Percentiles rank a stretch among this genome's conserved stretches.
Conservation (phyloP, 37 sponge, comb jelly and placozoan genomes). For the Tethya wilhelma region DNA sequence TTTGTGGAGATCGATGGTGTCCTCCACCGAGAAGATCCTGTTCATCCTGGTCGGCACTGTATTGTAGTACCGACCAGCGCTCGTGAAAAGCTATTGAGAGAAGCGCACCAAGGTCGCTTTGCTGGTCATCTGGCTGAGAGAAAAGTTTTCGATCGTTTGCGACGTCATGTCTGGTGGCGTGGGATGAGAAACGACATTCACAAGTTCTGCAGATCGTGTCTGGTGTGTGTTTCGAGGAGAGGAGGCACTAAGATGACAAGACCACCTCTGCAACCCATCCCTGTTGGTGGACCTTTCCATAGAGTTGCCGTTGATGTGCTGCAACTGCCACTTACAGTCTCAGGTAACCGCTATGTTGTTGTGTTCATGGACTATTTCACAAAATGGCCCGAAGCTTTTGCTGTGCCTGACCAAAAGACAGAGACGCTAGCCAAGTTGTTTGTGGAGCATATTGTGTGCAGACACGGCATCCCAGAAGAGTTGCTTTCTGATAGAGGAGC, state of each 20-base stretch:
- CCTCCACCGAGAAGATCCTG: slow-evolving; percentile 5
- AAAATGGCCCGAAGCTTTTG: slow-evolving; percentile 73
- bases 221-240: slow-evolving; percentile 37
- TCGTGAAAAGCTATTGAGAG: neutral
- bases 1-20: neutral
- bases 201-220: slow-evolving; percentile 39
- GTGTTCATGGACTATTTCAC: slow-evolving; percentile 71
- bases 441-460: slow-evolving; percentile 27
- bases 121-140: slow-evolving; percentile 42
- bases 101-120: slow-evolving; percentile 31
- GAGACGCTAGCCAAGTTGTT: slow-evolving; percentile 58
- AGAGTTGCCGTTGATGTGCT: slow-evolving; percentile 60
- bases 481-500: too few relatives aligned
- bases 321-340: slow-evolving; percentile 38
- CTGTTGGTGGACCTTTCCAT: slow-evolving; percentile 62
- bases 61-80: slow-evolving; percentile 12
- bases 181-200: slow-evolving; percentile 49
- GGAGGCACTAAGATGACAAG: slow-evolving; percentile 1
- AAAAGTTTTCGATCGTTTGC: slow-evolving; percentile 30
- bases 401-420: slow-evolving; percentile 44
- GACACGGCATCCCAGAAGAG: slow-evolving; percentile 50
- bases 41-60: neutral
- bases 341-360: slow-evolving; percentile 54
- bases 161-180: slow-evolving; percentile 31
- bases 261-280: slow-evolving; percentile 45